Percentiles rank a stretch among this genome's conserved stretches.
These are phyloP conservation scores for Lasioglossum pauxillum DNA, from an alignment of 2,888 invertebrate species.

Conservation along the genomic window DNA sequence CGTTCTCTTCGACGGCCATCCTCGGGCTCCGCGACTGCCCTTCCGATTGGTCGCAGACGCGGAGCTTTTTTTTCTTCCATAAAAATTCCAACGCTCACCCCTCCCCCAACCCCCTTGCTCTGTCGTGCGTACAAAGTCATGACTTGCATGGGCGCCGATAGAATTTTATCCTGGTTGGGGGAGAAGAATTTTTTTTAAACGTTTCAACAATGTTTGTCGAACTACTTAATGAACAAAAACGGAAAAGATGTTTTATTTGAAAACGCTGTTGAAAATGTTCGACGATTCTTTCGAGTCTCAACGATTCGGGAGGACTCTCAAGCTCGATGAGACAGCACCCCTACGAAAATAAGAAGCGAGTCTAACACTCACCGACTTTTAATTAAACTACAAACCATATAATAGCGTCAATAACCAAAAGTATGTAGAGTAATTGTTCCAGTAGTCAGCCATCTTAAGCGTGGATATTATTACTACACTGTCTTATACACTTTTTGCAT, in stretches of 20 bases:
- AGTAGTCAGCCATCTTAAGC: neutral
- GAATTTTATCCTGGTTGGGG: constrained; percentile 38
- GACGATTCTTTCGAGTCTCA: no score
- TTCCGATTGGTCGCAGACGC: constrained; percentile 46
- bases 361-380: neutral
- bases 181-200: constrained; percentile 22
- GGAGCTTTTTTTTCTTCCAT: constrained; percentile 67
- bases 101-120: constrained; percentile 30
- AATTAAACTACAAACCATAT: neutral
- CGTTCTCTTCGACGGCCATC: constrained; percentile 10
- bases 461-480: neutral
- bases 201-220: neutral
- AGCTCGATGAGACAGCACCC: neutral
- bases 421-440: neutral
- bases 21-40: constrained; percentile 21
- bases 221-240: neutral
- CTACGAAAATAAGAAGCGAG: neutral
- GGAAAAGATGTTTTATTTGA: neutral
- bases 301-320: neutral
- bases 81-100: constrained; percentile 74
- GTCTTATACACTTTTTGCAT: neutral
- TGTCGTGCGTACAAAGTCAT: constrained; percentile 46
- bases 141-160: constrained; percentile 59
- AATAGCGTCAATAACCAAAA: neutral
- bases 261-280: neutral